These are phyloP conservation scores for Chloropsis cyanopogon DNA, from an alignment of 2,113 vertebrate species.

Conservation along the genomic window DNA sequence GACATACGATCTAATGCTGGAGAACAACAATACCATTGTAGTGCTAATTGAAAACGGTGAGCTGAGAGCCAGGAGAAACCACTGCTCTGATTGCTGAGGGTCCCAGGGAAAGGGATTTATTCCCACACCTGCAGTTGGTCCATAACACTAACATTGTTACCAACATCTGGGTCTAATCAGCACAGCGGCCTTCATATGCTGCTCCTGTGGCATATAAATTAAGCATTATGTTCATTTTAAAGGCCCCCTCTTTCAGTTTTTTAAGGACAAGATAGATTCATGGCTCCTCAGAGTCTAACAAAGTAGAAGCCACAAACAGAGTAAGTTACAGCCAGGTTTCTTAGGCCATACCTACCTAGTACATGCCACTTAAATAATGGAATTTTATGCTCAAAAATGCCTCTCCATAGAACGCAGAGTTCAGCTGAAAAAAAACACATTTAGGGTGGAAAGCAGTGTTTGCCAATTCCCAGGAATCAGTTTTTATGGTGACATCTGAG, in stretches of 20 bases:
- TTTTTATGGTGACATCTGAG: constrained; percentile 38
- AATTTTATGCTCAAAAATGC: constrained; percentile 67
- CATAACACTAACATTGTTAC: constrained; percentile 85
- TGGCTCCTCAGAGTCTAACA: constrained; percentile 83
- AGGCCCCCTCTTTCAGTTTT: constrained; percentile 74
- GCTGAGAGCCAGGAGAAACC: constrained; percentile 76
- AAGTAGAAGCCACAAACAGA: constrained; percentile 76
- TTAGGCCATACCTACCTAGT: constrained; percentile 62
- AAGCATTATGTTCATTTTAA: constrained; percentile 79
- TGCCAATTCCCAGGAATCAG: constrained; percentile 53
- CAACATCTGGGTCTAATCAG: constrained; percentile 84
- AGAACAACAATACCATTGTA: constrained; percentile 85
- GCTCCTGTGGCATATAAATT: constrained; percentile 82
- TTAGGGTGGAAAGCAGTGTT: constrained; percentile 39
- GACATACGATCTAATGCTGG: constrained; percentile 81
- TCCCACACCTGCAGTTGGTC: constrained; percentile 81
- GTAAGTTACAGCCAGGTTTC: constrained; percentile 73
- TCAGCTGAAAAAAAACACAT: constrained; percentile 48
- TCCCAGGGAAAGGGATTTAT: constrained; percentile 74
- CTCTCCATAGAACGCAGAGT: constrained; percentile 36
- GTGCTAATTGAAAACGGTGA: constrained; percentile 77
- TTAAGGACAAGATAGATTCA: constrained; percentile 86
- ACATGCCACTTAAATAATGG: constrained; percentile 68
- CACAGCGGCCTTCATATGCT: constrained; percentile 74
- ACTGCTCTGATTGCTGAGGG: constrained; percentile 75